Conservation (phyloP, 2,797 vertebrate species). For the Chrysocyon brachyurus region DNA sequence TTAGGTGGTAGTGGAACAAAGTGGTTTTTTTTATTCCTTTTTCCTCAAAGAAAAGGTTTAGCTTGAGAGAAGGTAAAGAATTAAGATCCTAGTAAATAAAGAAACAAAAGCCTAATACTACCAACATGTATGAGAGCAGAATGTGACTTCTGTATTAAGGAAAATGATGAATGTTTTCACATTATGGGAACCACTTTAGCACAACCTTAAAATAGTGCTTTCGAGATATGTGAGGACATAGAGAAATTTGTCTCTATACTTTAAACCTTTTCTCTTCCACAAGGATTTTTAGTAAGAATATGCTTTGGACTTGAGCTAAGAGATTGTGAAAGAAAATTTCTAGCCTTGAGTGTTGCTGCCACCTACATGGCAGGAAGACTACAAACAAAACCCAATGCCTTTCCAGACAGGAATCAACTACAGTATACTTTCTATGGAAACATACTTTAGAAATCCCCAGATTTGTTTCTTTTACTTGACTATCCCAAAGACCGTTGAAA, state of each 20-base stretch:
- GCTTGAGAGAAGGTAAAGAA: constrained; percentile 4
- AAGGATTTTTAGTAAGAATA: constrained; percentile 62
- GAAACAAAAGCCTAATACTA: constrained; percentile 41
- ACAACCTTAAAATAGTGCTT: constrained; percentile 71
- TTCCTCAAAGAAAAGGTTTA: constrained; percentile 59
- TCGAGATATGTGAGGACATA: constrained; percentile 47
- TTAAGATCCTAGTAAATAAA: constrained; percentile 58
- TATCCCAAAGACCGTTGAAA: not conserved
- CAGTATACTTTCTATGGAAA: not conserved
- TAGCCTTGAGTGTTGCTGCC: constrained; percentile 90
- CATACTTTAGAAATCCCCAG: not conserved
- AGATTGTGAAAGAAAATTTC: constrained; percentile 76
- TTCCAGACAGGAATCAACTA: not conserved
- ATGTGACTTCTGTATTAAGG: constrained; percentile 50
- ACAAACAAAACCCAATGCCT: constrained; percentile 77
- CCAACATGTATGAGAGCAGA: not conserved
- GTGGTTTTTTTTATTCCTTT: not conserved
- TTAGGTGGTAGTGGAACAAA: not conserved
- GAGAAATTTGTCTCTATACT: constrained; percentile 74
- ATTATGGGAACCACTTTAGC: constrained; percentile 73
- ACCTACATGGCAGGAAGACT: constrained; percentile 88
- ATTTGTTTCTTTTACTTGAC: not conserved
- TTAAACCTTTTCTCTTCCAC: constrained; percentile 66
- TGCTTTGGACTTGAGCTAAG: constrained; percentile 69
- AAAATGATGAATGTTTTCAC: constrained; percentile 56